A percentile compares a stretch with the other conserved stretches of the same genome.
Evolutionary conservation across 2,888 invertebrate species (phyloP).

Genomic region (Apamea sordens): DNA sequence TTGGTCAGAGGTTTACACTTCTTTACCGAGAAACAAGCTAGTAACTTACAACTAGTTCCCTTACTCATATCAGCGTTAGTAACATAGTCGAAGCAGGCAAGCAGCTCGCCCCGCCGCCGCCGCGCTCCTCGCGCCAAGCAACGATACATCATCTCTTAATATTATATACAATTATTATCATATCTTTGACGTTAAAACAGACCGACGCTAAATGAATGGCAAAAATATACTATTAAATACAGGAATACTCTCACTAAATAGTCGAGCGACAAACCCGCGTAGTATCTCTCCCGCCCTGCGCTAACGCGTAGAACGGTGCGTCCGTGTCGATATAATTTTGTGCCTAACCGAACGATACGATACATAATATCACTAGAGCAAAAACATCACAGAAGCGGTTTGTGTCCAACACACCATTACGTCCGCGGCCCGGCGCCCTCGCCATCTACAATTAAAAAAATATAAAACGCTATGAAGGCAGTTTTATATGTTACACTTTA

Average conservation of each 20-base stretch:
- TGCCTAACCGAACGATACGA: conserved; percentile 72
- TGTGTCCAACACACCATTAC: conserved; percentile 80
- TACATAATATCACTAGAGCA: conserved; percentile 80
- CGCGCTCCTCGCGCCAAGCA: conserved; percentile 78
- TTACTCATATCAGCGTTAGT: conserved; percentile 82
- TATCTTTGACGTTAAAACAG: conserved; percentile 79
- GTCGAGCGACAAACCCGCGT: conserved; percentile 72
- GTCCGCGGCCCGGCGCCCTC: conserved; percentile 76
- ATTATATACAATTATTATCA: conserved; percentile 87
- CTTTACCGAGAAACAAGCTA: conserved; percentile 88
- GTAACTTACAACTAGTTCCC: conserved; percentile 85
- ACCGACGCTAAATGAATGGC: conserved; percentile 82
- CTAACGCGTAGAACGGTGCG: conserved; percentile 44
- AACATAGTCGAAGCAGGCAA: conserved; percentile 83
- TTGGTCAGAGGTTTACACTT: conserved; percentile 89
- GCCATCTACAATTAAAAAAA: conserved; percentile 84
- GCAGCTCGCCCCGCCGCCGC: conserved; percentile 79
- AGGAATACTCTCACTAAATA: conserved; percentile 74
- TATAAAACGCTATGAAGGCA: conserved; percentile 88
- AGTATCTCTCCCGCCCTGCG: conserved; percentile 48
- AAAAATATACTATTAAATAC: conserved; percentile 85
- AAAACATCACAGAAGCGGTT: conserved; percentile 88
- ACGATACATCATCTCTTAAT: conserved; percentile 82
- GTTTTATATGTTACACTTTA: conserved; percentile 81
- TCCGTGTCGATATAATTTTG: conserved; percentile 64